Evolutionary conservation across 92 coral and sea anemone genomes (phyloP).

Genomic region (Hydrozoanthus gracilis): DNA sequence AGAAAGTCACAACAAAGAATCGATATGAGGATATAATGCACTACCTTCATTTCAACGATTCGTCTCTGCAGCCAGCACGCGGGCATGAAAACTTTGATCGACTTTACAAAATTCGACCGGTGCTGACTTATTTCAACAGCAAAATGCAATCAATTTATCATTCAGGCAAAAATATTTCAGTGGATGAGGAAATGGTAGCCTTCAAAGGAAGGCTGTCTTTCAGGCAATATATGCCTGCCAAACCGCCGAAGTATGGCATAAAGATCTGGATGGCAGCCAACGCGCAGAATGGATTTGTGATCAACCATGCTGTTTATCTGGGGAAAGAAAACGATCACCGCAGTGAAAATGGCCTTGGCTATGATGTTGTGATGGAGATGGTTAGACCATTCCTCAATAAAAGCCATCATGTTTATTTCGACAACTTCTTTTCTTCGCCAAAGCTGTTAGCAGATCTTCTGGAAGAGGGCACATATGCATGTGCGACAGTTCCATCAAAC

Average conservation of each 20-base stretch:
- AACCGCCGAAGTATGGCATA: no score
- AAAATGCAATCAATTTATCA: background rate
- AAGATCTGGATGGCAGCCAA: no score
- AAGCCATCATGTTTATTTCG: constrained; percentile 15
- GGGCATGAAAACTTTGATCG: background rate
- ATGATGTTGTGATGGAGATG: background rate
- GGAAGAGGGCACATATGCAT: constrained; percentile 17
- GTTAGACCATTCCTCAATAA: constrained; percentile 18
- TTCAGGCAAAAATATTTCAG: background rate
- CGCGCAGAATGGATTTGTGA: no score
- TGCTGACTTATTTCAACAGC: background rate
- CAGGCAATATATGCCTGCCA: no score
- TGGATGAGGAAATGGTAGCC: background rate
- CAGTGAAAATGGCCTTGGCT: constrained; percentile 52
- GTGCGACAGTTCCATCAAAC: constrained; percentile 33
- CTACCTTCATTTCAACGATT: constrained; percentile 45
- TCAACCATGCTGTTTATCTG: no score
- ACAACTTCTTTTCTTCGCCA: constrained; percentile 29
- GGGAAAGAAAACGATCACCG: no score
- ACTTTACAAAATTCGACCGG: background rate
- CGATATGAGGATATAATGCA: constrained; percentile 42
- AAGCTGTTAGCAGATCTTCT: constrained; percentile 3
- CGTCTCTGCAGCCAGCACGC: background rate
- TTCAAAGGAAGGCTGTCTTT: no score
- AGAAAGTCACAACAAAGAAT: background rate